Evolutionary conservation across 1,140 invertebrate species (phyloP), one percentile per base, ranked within the genome.

Genomic region (Cataglyphis hispanica): DNA sequence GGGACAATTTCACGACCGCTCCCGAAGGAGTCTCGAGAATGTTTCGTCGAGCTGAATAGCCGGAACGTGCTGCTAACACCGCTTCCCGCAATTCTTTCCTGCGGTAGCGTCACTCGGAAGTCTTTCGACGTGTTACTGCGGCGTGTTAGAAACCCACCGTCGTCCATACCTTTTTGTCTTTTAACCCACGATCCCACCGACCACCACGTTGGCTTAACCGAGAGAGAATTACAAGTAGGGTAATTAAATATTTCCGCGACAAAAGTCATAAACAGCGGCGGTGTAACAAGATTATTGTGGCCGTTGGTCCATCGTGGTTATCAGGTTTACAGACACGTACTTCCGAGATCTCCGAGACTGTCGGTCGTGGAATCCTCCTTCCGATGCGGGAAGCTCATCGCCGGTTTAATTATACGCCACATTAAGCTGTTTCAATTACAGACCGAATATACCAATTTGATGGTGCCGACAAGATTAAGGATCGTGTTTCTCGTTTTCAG

Each of bases 201-300:
- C 50, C 16, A 10, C 8, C 22, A 25, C 11, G 43, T 58, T 19
- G 53, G 43, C n/a, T 31, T 56, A 25, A n/a, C 72, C 4, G 8
- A n/a, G n/a, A 63, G 10, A 11, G 10, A 64, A 86, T 60, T 22
- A 64, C 37, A 85, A 50, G 27, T 56, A 66, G 63, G 87, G 66
- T 90, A 92, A 92, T 92, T 91, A 91, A 92, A 92, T 92, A 91
- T 92, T 92, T 91, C 88, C 78, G 53, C 74, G 85, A 91, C 86
- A 72, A 90, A 87, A 84, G 67, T 67, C 63, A 78, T 83, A 85
- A 91, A 91, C 83, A 67, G 86, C 46, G n/a, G 8, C 58, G 37
- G 19, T 77, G 43, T 74, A 85, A 83, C 63, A 66, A 40, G 34
- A 69, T 88, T 89, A 92, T 91, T 92, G 90, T 58, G 27, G 27